Conservation (phyloP, 1,140 invertebrate species). For the Gryllus bimaculatus region DNA sequence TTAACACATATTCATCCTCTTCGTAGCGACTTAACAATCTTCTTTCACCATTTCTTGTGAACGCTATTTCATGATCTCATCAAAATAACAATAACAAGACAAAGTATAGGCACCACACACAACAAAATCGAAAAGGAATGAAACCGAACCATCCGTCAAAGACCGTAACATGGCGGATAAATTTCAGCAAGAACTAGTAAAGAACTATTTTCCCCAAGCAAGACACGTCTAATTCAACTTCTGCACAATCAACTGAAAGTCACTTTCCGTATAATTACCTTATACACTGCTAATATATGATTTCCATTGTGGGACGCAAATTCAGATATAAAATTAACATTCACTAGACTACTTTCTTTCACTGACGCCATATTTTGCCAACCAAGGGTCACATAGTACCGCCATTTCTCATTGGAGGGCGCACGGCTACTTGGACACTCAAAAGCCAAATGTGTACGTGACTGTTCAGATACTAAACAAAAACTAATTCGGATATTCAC, state of each 20-base stretch:
- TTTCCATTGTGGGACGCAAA: slow-evolving; percentile 9
- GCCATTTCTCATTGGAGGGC: slow-evolving; percentile 14
- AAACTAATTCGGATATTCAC: too few relatives aligned
- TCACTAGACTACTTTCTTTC: slow-evolving; percentile 10
- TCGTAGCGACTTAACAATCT: background rate
- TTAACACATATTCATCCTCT: slow-evolving; percentile 7
- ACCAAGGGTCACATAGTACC: slow-evolving; percentile 9
- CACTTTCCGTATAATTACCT: slow-evolving; percentile 10
- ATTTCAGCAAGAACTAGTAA: background rate
- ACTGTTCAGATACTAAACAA: too few relatives aligned
- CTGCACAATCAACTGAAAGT: background rate
- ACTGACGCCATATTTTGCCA: slow-evolving; percentile 16
- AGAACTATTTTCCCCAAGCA: slow-evolving; percentile 1
- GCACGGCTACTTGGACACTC: background rate
- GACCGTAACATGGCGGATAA: slow-evolving; percentile 15
- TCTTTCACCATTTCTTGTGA: background rate
- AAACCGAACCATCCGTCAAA: slow-evolving; percentile 11
- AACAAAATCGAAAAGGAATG: slow-evolving; percentile 3
- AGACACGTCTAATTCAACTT: background rate
- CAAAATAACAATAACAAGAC: background rate
- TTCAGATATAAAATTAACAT: slow-evolving; percentile 13
- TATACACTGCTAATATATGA: slow-evolving; percentile 12
- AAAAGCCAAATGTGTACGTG: background rate
- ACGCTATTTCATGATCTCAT: background rate
- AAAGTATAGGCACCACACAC: slow-evolving; percentile 1